Evolutionary conservation across 2,888 invertebrate species (phyloP).

Genomic region (Eupithecia subumbrata): DNA sequence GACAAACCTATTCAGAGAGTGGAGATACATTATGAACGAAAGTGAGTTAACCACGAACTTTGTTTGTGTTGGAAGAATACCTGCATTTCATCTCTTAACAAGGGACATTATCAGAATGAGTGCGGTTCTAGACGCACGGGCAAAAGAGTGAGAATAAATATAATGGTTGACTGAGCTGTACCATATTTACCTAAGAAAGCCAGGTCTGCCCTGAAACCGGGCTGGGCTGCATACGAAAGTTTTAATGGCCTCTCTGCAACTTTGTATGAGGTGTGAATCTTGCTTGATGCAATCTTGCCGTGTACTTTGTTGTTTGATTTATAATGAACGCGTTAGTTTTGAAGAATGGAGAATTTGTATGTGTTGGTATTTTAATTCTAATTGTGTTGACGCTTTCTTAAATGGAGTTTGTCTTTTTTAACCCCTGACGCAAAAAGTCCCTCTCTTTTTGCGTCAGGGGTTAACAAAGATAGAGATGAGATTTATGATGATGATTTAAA

Average conservation of each 20-base stretch:
- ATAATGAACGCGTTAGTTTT: constrained; percentile 13
- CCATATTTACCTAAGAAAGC: background rate
- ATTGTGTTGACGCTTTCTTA: background rate
- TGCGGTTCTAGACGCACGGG: too few relatives aligned
- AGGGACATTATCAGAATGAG: too few relatives aligned
- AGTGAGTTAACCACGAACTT: too few relatives aligned
- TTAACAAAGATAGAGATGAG: too few relatives aligned
- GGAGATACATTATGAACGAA: too few relatives aligned
- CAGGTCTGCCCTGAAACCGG: constrained; percentile 24
- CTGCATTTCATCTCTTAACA: too few relatives aligned
- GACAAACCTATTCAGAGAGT: too few relatives aligned
- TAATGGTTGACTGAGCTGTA: background rate
- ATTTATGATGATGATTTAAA: too few relatives aligned
- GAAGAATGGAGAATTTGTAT: background rate
- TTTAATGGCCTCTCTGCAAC: constrained; percentile 45
- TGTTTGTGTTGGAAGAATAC: too few relatives aligned
- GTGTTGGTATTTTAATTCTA: background rate
- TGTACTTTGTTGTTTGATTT: constrained; percentile 35
- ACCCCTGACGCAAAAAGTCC: too few relatives aligned
- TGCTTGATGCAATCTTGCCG: constrained; percentile 37
- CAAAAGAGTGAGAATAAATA: background rate
- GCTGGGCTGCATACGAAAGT: constrained; percentile 42
- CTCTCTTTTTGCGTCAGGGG: too few relatives aligned
- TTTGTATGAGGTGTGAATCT: constrained; percentile 45
- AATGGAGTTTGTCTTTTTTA: background rate